A percentile compares a stretch with the other conserved stretches of the same genome.
These are phyloP conservation scores for Cryptocheilus praepositus DNA, from an alignment of 2,888 invertebrate species.

Conservation along the genomic window DNA sequence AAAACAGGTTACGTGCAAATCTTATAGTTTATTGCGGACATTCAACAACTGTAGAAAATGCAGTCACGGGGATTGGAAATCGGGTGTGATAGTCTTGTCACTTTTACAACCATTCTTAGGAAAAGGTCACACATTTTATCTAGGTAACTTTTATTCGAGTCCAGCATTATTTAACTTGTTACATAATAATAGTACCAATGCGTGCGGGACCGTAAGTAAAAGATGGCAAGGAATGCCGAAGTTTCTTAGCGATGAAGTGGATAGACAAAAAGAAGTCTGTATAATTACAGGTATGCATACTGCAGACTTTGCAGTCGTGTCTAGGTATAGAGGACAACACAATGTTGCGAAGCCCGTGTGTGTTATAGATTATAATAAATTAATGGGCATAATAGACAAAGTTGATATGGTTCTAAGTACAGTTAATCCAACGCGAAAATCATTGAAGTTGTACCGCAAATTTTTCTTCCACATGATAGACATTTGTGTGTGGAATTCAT, in stretches of 20 bases:
- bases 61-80: conserved; percentile 12
- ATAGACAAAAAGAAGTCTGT: conserved; percentile 24
- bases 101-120: conserved; percentile 11
- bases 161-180: conserved; percentile 13
- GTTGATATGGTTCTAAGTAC: conserved; percentile 36
- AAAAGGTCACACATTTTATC: conserved; percentile 16
- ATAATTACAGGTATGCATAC: conserved; percentile 28
- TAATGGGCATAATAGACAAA: conserved; percentile 54
- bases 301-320: conserved; percentile 27
- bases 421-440: conserved; percentile 5
- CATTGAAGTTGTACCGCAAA: conserved; percentile 58
- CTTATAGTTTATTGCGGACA: conserved; percentile 16
- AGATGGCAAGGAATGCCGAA: conserved; percentile 14
- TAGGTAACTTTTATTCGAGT: conserved; percentile 15
- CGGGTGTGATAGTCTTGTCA: conserved; percentile 11
- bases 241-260: conserved; percentile 24
- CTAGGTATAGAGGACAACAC: conserved; percentile 33
- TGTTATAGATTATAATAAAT: conserved; percentile 44
- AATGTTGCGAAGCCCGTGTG: conserved; percentile 45
- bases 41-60: background rate
- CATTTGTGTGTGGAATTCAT: conserved; percentile 15
- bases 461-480: conserved; percentile 55
- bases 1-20: conserved; percentile 16
- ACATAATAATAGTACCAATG: conserved; percentile 16
- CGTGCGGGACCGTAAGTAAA: conserved; percentile 14